Conservation (phyloP, 2,113 vertebrate genomes). For the Equus quagga region DNA sequence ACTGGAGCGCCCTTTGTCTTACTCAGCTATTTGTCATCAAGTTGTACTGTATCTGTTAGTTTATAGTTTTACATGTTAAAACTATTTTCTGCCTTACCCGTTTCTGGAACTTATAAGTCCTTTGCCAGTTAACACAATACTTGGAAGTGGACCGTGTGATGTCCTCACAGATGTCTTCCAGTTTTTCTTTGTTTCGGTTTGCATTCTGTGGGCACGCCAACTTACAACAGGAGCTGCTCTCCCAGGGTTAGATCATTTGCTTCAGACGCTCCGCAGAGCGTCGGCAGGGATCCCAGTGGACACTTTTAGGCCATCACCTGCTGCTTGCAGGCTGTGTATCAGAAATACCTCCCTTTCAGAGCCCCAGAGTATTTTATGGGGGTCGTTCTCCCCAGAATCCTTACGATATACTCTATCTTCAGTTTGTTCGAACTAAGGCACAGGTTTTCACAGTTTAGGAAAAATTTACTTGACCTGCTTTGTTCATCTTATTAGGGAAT, state of each 20-base stretch:
- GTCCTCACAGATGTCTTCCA: background rate
- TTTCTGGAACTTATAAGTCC: background rate
- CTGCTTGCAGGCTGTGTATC: rapidly evolving
- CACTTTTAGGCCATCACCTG: too few relatives aligned
- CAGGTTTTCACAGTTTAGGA: background rate
- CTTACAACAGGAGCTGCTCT: background rate
- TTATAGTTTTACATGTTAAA: background rate
- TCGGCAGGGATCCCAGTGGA: background rate
- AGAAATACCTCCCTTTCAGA: background rate
- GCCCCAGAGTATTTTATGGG: background rate
- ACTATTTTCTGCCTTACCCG: background rate
- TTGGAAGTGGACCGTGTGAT: background rate
- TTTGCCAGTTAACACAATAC: background rate
- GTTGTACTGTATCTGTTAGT: background rate
- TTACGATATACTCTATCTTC: background rate
- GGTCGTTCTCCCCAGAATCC: background rate
- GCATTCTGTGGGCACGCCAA: background rate
- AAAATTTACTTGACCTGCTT: background rate
- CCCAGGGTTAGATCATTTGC: background rate
- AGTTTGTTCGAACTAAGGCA: background rate
- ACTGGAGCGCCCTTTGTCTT: background rate
- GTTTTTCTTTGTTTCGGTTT: background rate
- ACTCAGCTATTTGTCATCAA: background rate
- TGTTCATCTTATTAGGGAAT: background rate
- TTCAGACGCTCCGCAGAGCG: background rate